Base-by-base conservation (phyloP, 2,113 vertebrate genomes). In the Barnardius zonarius region DNA sequence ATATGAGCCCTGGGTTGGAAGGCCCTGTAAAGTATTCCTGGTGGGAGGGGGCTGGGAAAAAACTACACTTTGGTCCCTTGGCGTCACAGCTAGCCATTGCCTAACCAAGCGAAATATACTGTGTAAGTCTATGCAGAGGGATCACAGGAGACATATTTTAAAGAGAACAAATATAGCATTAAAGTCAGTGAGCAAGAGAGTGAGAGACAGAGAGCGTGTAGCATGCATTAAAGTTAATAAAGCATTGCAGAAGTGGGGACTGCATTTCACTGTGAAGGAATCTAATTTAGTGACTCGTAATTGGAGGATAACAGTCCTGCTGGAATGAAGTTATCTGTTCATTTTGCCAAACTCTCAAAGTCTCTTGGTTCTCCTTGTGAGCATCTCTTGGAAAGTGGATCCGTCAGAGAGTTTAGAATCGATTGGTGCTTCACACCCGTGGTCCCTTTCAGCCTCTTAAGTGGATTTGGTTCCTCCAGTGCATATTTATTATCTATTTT, bases 141-240 rank as follows among this genome's bases (percentile, higher is more conserved):
- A 93, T 88, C 20, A 3, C 62, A 86, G 81, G 81, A 97, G 59
- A 92, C 35, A 70, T 87, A 87, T 95, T 97, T 96, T 96, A 95
- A 95, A 97, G 95, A 95, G 74, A 95, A 90, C 75, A 96, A 98
- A 97, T 96, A 97, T 62, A 97, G 92, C 76, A 96, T 91, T 94
- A 83, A 95, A 93, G 82, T 72, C 44, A 92, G 74, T 77, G 90
- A 95, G 83, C 77, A 54, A 59, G 90, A 84, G 79, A 96, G 90
- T 92, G 93, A 96, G 88, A 67, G 90, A 95, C 92, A 95, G 91
- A 88, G 82, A 96, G 77, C 5, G 8, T 90, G 68, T 43, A 62
- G 93, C 95, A 90, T 95, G 90, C 96, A 96, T 97, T 97, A 88
- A 97, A 95, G 94, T 98, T 97, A 97, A 98, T 97, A 96, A 96